Conservation (phyloP, 2,888 invertebrate species). For the Uloborus plumipes region DNA sequence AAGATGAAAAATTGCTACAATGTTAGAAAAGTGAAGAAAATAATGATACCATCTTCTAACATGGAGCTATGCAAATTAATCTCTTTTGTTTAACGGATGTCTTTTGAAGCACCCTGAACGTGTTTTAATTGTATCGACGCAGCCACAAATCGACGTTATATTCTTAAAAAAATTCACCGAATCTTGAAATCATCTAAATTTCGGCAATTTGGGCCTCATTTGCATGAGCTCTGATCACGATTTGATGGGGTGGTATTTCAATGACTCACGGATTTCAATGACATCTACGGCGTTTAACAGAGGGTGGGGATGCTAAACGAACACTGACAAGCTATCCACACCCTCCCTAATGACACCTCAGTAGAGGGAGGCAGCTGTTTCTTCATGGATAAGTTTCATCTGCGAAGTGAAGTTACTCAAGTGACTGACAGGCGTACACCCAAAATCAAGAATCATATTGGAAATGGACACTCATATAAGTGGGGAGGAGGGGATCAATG, state of each 20-base stretch:
- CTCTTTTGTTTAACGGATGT: too few relatives aligned
- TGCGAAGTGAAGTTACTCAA: constrained; percentile 13
- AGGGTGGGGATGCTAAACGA: constrained; percentile 40
- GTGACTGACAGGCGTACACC: constrained; percentile 41
- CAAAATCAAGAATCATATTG: constrained; percentile 16
- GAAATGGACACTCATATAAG: too few relatives aligned
- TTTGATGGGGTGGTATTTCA: not conserved
- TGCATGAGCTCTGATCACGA: constrained; percentile 11
- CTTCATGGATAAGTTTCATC: constrained; percentile 10
- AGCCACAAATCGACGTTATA: too few relatives aligned
- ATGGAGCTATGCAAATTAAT: too few relatives aligned
- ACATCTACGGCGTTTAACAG: constrained; percentile 37
- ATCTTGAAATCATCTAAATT: too few relatives aligned
- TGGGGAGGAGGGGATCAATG: too few relatives aligned
- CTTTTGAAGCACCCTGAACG: not conserved
- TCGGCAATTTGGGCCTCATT: constrained; percentile 5
- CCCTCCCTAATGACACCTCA: constrained; percentile 55
- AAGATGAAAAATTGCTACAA: too few relatives aligned
- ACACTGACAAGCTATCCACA: constrained; percentile 44
- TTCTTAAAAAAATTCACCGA: too few relatives aligned
- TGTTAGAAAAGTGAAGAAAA: too few relatives aligned
- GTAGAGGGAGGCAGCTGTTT: constrained; percentile 22
- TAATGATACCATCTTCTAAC: too few relatives aligned
- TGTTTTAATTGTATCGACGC: not conserved
- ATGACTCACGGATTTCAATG: constrained; percentile 36